Conservation (phyloP, 2,113 vertebrate genomes). For the Artemisiospiza belli region DNA sequence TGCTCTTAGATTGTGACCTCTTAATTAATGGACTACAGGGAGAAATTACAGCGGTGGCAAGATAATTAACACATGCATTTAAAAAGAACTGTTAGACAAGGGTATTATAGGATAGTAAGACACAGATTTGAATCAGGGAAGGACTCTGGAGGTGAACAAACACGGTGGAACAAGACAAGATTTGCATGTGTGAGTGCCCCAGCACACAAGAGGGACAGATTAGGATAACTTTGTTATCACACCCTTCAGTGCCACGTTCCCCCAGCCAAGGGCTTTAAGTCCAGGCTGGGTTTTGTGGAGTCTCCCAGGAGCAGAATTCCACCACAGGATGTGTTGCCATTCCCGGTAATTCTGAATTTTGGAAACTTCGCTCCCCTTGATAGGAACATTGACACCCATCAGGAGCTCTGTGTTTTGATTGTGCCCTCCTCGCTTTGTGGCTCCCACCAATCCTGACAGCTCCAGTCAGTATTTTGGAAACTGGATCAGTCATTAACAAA, state of each 20-base stretch:
- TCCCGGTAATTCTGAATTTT: background rate
- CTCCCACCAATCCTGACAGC: background rate
- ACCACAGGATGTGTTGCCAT: rapidly evolving
- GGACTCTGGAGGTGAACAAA: slow-evolving; percentile 60
- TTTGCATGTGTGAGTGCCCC: background rate
- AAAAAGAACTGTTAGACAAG: slow-evolving; percentile 72
- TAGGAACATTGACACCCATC: rapidly evolving
- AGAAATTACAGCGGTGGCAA: slow-evolving; percentile 88
- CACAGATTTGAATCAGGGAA: slow-evolving; percentile 80
- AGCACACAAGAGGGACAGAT: background rate
- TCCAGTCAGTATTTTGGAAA: background rate
- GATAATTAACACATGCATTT: slow-evolving; percentile 89
- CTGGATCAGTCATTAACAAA: background rate
- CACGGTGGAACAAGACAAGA: background rate
- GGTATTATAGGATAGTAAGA: slow-evolving; percentile 88
- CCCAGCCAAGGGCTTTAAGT: background rate
- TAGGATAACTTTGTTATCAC: background rate
- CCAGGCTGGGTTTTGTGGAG: background rate
- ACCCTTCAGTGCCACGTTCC: background rate
- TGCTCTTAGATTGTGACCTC: slow-evolving; percentile 91
- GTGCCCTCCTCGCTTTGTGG: background rate
- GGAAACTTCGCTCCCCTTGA: background rate
- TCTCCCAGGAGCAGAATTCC: background rate
- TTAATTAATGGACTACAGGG: slow-evolving; percentile 96
- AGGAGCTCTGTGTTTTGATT: background rate